phyloP scores from a whole-genome alignment of 2,113 vertebrate genomes.

The Thunnus thynnus region DNA sequence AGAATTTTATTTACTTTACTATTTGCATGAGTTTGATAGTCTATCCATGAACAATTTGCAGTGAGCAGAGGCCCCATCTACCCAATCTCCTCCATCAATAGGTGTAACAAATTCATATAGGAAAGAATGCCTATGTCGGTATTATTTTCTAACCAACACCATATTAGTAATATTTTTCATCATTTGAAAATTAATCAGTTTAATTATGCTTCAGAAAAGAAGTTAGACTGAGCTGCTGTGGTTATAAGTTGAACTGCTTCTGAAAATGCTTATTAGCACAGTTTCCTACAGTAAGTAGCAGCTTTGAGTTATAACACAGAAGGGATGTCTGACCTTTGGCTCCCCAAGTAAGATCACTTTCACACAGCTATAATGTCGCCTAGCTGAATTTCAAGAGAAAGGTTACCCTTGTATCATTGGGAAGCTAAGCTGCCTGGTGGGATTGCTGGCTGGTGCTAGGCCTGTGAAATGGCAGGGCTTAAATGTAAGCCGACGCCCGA shows the following conservation, averaged over 20 bases:
- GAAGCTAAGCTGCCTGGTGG: slow-evolving; percentile 67
- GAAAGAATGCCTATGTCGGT: not conserved
- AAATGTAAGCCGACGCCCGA: slow-evolving; percentile 77
- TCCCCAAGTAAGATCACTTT: slow-evolving; percentile 40
- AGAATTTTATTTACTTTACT: slow-evolving; percentile 30
- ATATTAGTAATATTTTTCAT: not conserved
- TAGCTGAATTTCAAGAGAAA: slow-evolving; percentile 64
- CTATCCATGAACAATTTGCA: slow-evolving; percentile 5
- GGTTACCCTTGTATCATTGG: slow-evolving; percentile 75
- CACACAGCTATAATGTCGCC: slow-evolving; percentile 28
- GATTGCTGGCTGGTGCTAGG: slow-evolving; percentile 52
- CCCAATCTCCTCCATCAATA: not conserved
- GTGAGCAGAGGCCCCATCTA: not conserved
- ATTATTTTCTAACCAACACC: not conserved
- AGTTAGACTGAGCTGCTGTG: not conserved
- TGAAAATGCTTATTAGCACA: slow-evolving; percentile 14
- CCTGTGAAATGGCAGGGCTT: slow-evolving; percentile 80
- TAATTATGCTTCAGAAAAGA: not conserved
- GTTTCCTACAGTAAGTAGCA: slow-evolving; percentile 9
- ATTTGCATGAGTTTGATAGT: slow-evolving; percentile 42
- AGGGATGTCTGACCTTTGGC: slow-evolving; percentile 11
- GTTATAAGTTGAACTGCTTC: not conserved
- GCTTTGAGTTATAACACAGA: not conserved
- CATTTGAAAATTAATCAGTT: not conserved
- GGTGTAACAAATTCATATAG: slow-evolving; percentile 9